Conservation (phyloP, 2,888 invertebrate species). For the Dysmachus trigonus region DNA sequence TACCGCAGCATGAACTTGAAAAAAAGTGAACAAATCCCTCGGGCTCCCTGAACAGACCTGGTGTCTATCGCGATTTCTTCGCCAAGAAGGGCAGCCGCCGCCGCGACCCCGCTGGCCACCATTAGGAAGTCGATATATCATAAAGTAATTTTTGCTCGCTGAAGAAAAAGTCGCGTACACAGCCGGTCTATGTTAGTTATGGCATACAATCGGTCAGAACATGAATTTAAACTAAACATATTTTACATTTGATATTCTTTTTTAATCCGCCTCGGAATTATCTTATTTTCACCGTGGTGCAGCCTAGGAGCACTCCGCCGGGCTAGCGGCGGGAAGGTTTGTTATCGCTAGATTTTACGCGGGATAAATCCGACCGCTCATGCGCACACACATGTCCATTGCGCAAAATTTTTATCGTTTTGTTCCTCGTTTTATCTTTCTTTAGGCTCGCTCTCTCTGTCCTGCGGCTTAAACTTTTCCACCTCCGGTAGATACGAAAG, state of each 20-base stretch:
- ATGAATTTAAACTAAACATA: conserved; percentile 48
- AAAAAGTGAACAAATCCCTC: neutral
- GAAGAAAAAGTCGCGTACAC: conserved; percentile 37
- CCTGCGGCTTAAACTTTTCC: neutral
- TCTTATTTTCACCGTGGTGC: neutral
- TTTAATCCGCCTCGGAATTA: conserved; percentile 18
- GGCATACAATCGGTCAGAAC: conserved; percentile 46
- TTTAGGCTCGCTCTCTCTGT: conserved; percentile 4
- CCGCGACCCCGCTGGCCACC: neutral
- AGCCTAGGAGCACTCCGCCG: neutral
- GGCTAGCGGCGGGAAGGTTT: conserved; percentile 12
- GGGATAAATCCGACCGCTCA: conserved; percentile 24
- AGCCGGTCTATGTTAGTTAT: conserved; percentile 46
- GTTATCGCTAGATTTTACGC: conserved; percentile 40
- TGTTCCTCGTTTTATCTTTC: conserved; percentile 20
- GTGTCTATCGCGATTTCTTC: conserved; percentile 9
- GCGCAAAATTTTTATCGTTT: conserved; percentile 8
- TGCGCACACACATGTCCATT: conserved; percentile 13
- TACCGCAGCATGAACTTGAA: neutral
- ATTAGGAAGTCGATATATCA: conserved; percentile 29
- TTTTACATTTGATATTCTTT: conserved; percentile 43
- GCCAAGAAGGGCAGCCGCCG: neutral
- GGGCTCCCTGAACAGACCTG: neutral
- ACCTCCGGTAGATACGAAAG: too few relatives aligned
- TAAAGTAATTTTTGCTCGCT: conserved; percentile 35